Base-by-base conservation (phyloP, 2,888 invertebrate species). In the Nemotelus nigrinus region DNA sequence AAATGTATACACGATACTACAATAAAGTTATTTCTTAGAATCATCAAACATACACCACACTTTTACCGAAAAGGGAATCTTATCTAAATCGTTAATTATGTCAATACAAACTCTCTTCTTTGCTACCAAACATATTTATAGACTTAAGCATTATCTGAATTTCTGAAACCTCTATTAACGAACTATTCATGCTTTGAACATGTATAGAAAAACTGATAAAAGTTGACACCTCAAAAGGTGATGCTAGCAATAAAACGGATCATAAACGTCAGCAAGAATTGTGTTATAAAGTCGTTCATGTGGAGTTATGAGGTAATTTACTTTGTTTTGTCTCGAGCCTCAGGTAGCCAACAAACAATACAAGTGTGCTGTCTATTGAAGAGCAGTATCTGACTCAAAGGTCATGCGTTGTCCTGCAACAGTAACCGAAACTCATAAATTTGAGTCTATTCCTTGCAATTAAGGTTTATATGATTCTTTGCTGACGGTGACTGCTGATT, bases 231-330 rank as follows among this genome's bases (percentile, higher is more conserved):
- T 74, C 3, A 43, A 65, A 57, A 65, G 41, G 65, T 65, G 64
- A 55, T 55, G 76, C 55, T 48, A 64, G 65, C 65, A 65, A 76
- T 76, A 76, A 76, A 76, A 65, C 47, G 45, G n/a, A 76, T 76
- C 76, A 76, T 76, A 76, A 76, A 76, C 65, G 76, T 76, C 76
- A 76, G 65, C 10, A 44, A 45, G 41, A 48, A 65, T 76, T 44
- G 65, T 67, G 10, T n/a, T 65, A 63, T 64, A 60, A 44, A 67
- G 67, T 65, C 76, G 55, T 76, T 76, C 65, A 64, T 41, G 25
- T 25, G 65, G 65, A 65, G n/a, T 76, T 76, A 76, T 76, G 76
- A 76, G 76, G 74, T 60, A 48, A 74, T 74, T 70, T 70, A 53
- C 55, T 43, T 48, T 70, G 53, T 70, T 72, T 60, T 74, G 74